Conservation (phyloP, 2,113 vertebrate species). For the Nesogale talazaci region DNA sequence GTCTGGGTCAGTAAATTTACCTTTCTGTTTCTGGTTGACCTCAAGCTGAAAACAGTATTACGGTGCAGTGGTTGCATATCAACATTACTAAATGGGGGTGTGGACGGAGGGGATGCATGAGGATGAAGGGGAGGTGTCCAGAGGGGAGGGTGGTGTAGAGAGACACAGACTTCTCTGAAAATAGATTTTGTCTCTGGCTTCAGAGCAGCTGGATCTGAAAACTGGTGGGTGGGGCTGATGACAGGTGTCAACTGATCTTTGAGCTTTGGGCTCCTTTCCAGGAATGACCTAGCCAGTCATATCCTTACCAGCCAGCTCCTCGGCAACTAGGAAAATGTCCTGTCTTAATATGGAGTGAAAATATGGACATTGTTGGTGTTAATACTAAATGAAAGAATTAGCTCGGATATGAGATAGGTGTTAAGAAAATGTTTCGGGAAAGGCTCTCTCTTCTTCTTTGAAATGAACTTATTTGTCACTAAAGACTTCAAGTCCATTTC, state of each 20-base stretch:
- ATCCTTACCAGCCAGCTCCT: background rate
- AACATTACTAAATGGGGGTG: background rate
- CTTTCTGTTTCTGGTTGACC: conserved; percentile 11
- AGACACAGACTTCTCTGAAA: conserved; percentile 13
- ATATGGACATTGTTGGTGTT: background rate
- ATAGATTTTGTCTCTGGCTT: conserved; percentile 5
- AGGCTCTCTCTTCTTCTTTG: background rate
- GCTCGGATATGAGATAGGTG: background rate
- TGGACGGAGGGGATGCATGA: background rate
- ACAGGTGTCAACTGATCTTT: conserved; percentile 32
- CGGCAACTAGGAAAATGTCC: conserved; percentile 40
- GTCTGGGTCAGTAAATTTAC: conserved; percentile 34
- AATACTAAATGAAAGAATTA: background rate
- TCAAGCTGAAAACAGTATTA: conserved; percentile 1
- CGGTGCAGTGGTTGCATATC: background rate
- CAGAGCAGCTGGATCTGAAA: conserved; percentile 45
- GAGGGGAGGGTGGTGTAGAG: background rate
- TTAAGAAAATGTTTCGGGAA: conserved; percentile 19
- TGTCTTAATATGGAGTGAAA: conserved; percentile 9
- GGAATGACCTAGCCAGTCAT: conserved; percentile 9
- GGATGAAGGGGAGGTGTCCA: background rate
- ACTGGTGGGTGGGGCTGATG: background rate
- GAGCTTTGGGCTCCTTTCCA: background rate
- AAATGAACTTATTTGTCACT: background rate
- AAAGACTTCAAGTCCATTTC: no score